Percentiles rank a stretch among this genome's conserved stretches.
Evolutionary conservation across 2,113 vertebrate species (phyloP).

Genomic region (Platichthys flesus): DNA sequence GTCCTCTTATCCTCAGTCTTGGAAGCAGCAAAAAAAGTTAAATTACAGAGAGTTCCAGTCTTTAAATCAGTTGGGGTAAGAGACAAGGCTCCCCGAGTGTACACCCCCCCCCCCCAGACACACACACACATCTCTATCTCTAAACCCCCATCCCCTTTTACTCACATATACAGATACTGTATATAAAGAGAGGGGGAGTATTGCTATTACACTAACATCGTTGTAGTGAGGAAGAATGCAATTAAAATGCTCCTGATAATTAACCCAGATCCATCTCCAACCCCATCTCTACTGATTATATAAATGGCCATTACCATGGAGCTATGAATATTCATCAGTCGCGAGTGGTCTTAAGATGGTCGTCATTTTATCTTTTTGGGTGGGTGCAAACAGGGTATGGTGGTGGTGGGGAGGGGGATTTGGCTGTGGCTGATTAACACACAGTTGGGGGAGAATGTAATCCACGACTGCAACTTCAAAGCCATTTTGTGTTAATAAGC

Average conservation of each 20-base stretch:
- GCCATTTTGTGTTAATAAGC: constrained; percentile 58
- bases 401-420: constrained; percentile 11
- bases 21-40: constrained; percentile 40
- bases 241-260: constrained; percentile 81
- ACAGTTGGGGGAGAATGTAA: constrained; percentile 53
- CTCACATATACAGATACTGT: constrained; percentile 7
- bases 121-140: neutral
- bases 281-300: constrained; percentile 75
- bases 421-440: constrained; percentile 56
- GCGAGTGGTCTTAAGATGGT: constrained; percentile 62
- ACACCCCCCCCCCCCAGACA: constrained; percentile 10
- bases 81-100: constrained; percentile 29
- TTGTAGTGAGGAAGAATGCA: constrained; percentile 74
- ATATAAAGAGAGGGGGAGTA: constrained; percentile 34
- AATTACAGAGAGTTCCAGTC: constrained; percentile 31
- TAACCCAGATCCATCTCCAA: constrained; percentile 75
- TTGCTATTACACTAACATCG: constrained; percentile 64
- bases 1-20: constrained; percentile 60
- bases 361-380: constrained; percentile 66
- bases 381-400: constrained; percentile 51
- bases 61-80: constrained; percentile 45
- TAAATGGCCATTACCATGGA: constrained; percentile 70
- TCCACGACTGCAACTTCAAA: constrained; percentile 60
- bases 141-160: neutral
- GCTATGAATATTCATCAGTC: constrained; percentile 76